phyloP scores from a whole-genome alignment of 2,113 vertebrate species.

The Oreochromis niloticus region DNA sequence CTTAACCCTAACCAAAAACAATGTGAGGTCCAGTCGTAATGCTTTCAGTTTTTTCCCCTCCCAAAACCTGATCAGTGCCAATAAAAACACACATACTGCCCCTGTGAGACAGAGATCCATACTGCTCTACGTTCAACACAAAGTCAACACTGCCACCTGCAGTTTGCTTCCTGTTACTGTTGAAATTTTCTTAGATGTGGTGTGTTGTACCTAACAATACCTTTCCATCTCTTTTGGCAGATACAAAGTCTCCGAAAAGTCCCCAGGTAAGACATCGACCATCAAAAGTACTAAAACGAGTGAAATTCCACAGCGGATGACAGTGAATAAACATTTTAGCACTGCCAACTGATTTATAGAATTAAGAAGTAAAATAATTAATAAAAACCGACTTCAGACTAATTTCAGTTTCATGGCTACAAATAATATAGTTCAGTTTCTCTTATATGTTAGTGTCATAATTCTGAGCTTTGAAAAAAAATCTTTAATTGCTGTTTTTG shows the following conservation, averaged over 20 bases:
- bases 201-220: not conserved
- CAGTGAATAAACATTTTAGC: not conserved
- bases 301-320: not conserved
- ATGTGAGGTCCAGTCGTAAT: not conserved
- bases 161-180: not conserved
- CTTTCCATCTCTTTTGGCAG: constrained; percentile 13
- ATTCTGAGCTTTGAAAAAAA: not conserved
- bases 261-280: constrained; percentile 46
- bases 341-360: not conserved
- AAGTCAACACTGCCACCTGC: constrained; percentile 52
- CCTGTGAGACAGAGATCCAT: not conserved
- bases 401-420: not conserved
- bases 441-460: not conserved
- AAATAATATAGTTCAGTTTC: not conserved
- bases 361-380: not conserved
- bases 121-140: not conserved
- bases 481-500: not conserved
- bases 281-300: not conserved
- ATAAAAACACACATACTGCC: not conserved
- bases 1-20: not conserved
- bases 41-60: not conserved
- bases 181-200: not conserved
- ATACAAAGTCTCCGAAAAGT: constrained; percentile 47
- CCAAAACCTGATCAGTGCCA: not conserved
- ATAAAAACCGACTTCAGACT: not conserved